Conservation (phyloP, 2,113 vertebrate genomes). For the Cnemophilus loriae region DNA sequence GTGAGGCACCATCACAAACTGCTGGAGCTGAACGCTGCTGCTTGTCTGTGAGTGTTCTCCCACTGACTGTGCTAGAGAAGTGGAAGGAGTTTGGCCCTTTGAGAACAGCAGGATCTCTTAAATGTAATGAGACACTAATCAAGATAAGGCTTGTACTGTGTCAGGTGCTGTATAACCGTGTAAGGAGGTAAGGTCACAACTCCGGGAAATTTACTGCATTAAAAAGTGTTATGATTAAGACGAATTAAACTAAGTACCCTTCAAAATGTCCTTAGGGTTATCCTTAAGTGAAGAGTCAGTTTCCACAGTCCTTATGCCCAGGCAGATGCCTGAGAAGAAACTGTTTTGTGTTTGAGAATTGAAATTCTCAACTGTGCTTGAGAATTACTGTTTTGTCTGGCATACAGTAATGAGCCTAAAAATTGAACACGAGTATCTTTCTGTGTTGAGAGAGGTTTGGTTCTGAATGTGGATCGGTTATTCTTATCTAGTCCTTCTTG, state of each 20-base stretch:
- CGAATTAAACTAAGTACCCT: background rate
- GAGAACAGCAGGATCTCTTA: slow-evolving; percentile 18
- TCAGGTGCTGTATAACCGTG: background rate
- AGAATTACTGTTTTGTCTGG: background rate
- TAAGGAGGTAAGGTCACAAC: background rate
- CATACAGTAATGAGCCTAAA: background rate
- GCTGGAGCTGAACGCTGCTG: background rate
- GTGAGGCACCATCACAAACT: background rate
- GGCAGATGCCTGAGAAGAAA: background rate
- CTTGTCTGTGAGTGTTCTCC: background rate
- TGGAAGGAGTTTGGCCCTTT: background rate
- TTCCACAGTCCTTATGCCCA: background rate
- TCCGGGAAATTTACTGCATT: background rate
- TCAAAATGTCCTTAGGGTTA: background rate
- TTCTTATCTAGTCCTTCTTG: background rate
- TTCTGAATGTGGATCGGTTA: background rate
- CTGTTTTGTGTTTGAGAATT: no score
- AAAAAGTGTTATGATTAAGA: background rate
- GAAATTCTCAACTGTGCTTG: no score
- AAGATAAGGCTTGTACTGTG: slow-evolving; percentile 8
- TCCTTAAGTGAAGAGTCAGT: background rate
- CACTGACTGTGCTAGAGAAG: background rate
- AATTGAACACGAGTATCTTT: background rate
- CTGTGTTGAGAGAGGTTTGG: background rate
- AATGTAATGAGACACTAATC: slow-evolving; percentile 8